These are phyloP conservation scores for Pelagia noctiluca DNA, from an alignment of 30 jellyfish, hydroid and myxozoan species.

Conservation along the genomic window DNA sequence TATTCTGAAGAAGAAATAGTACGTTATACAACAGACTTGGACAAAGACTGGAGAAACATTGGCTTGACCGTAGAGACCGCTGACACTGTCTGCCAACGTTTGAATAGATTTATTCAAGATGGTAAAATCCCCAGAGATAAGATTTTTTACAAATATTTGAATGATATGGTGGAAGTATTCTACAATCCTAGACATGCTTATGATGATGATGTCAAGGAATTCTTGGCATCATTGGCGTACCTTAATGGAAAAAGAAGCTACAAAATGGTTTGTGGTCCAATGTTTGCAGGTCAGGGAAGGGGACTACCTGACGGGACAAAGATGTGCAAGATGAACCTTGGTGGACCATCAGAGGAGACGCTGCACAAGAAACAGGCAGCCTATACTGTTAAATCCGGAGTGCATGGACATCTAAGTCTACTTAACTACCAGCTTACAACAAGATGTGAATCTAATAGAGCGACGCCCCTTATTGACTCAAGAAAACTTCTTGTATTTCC, in stretches of 20 bases:
- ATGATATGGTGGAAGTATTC: not conserved
- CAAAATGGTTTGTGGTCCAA: constrained; percentile 22
- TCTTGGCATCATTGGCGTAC: not conserved
- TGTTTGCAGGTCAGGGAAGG: constrained; percentile 11
- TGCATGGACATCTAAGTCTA: not conserved
- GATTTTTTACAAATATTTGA: constrained; percentile 12
- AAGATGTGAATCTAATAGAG: not conserved
- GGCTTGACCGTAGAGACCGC: not conserved
- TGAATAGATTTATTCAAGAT: constrained; percentile 2
- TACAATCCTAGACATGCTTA: not conserved
- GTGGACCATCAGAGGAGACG: constrained; percentile 15
- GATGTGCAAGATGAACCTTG: constrained; percentile 17
- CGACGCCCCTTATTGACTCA: not conserved
- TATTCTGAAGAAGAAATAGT: not conserved
- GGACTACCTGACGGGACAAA: not conserved
- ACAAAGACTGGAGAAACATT: not conserved
- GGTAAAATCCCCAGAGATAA: constrained; percentile 1
- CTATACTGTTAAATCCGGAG: constrained; percentile 1
- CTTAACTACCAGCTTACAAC: not conserved
- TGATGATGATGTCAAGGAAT: not conserved
- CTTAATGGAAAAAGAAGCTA: constrained; percentile 9
- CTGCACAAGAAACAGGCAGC: constrained; percentile 5
- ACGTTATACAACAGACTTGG: not conserved
- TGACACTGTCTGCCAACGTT: constrained; percentile 11
- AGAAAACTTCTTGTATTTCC: not conserved